Conservation (phyloP, 2,797 vertebrate species). For the Mastacembelus armatus region DNA sequence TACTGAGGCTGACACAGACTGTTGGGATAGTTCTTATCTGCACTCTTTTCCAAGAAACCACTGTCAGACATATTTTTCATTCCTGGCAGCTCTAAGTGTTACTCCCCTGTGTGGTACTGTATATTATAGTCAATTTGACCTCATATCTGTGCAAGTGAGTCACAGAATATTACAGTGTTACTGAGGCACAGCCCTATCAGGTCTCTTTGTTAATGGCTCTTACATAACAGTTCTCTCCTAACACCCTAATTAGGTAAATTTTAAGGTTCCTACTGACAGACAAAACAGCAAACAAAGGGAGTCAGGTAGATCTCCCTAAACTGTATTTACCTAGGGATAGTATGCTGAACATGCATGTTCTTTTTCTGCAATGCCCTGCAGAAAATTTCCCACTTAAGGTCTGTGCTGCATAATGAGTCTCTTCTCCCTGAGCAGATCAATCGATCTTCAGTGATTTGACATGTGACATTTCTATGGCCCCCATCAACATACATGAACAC, state of each 20-base stretch:
- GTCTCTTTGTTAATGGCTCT: conserved; percentile 27
- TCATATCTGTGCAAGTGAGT: conserved; percentile 27
- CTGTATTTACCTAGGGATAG: conserved; percentile 34
- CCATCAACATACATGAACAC: not conserved
- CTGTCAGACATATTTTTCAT: conserved; percentile 8
- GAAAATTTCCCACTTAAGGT: conserved; percentile 19
- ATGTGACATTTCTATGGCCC: not conserved
- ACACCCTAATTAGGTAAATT: conserved; percentile 28
- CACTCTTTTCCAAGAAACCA: conserved; percentile 6
- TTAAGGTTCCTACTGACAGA: conserved; percentile 40
- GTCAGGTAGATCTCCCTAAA: conserved; percentile 16
- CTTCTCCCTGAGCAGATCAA: not conserved
- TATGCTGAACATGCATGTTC: conserved; percentile 42
- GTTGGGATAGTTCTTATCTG: conserved; percentile 28
- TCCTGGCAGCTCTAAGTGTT: conserved; percentile 2
- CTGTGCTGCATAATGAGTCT: not conserved
- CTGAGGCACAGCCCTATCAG: conserved; percentile 12
- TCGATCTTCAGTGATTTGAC: not conserved
- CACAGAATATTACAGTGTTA: conserved; percentile 19
- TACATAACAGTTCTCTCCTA: conserved; percentile 29
- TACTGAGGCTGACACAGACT: conserved; percentile 5
- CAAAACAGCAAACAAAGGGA: conserved; percentile 53
- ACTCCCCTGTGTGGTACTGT: conserved; percentile 13
- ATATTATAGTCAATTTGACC: conserved; percentile 20
- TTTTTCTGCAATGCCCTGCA: conserved; percentile 18